Evolutionary conservation across 2,888 invertebrate species (phyloP), one percentile per base, ranked within the genome.

Genomic region (Allygus modestus): DNA sequence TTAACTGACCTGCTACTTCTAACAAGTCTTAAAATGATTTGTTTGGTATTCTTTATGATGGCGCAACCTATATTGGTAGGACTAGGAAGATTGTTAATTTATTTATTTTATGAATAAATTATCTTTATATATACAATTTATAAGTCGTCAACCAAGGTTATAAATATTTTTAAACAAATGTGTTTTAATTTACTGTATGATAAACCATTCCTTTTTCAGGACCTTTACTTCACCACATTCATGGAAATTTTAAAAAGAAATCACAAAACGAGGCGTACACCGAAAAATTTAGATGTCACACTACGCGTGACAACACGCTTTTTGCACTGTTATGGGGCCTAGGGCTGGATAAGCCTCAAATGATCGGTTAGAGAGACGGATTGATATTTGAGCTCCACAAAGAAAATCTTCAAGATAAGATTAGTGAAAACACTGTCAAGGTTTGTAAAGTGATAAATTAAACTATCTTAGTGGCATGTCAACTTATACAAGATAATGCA

Each of bases 311-410:
- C 17, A 17, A 37, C 28, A 77, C 77, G 11, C 41, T 77, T 1
- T 77, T 77, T 51, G 77, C 46, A n/a, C 20, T 77, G 43, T 20
- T 43, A 9, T 43, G 46, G 77, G 77, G 46, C 28, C 28, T 77
- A 0, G 77, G 46, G 4, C 11, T 77, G 43, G 46, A 51, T 0
- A 43, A 46, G 28, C 46, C 43, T 20, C 17, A 28, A 28, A 28
- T 77, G 77, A 51, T 77, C 12, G 77, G 77, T 1, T 51, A 46
- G 5, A 51, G 77, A 46, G 77, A 77, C 37, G 77, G 77, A 11
- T 28, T 77, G 12, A 77, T 77, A 1, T 51, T 77, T 77, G 77
- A 77, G n/a, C 46, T 77, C 0, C 73, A 73, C 26, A 73, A 73
- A n/a, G 43, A 41, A 41, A 73, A 15, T 41, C 65, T 65, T 20